These are phyloP conservation scores for Choreutis nemorana DNA, from an alignment of 2,888 invertebrate genomes.

Conservation along the genomic window DNA sequence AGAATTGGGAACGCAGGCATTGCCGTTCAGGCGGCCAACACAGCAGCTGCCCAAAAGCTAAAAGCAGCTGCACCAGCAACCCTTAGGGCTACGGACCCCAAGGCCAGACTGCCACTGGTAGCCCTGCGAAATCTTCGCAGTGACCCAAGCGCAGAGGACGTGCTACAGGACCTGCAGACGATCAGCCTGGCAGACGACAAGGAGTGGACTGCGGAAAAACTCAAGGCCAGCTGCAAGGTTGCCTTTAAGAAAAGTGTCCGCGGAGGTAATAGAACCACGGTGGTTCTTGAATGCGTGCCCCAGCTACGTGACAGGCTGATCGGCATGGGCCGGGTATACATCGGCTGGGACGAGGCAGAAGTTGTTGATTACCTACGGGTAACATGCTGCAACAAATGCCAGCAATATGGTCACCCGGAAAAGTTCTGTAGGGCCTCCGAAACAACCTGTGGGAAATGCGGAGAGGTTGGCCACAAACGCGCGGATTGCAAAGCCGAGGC, in stretches of 20 bases:
- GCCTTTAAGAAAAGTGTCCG: conserved; percentile 1
- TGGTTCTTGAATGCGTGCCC: conserved; percentile 9
- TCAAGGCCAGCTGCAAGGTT: background rate
- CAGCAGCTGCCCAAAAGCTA: background rate
- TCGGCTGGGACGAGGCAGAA: conserved; percentile 11
- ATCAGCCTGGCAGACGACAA: conserved; percentile 6
- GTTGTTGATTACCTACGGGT: conserved; percentile 7
- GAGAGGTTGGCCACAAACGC: conserved; percentile 10
- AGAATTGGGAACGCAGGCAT: background rate
- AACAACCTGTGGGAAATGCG: conserved; percentile 13
- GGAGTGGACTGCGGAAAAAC: background rate
- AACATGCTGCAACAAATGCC: conserved; percentile 18
- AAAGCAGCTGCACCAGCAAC: background rate
- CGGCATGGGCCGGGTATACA: background rate
- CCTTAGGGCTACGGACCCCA: conserved; percentile 4
- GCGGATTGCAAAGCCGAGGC: conserved; percentile 5
- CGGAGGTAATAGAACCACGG: background rate
- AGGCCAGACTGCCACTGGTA: conserved; percentile 1
- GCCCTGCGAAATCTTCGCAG: too few species aligned
- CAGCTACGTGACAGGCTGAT: conserved; percentile 6
- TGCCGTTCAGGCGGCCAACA: background rate
- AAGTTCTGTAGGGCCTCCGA: conserved; percentile 12
- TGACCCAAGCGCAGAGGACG: background rate
- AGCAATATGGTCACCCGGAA: conserved; percentile 21
- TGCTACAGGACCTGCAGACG: conserved; percentile 3